These are phyloP conservation scores for Pseudopipra pipra DNA, from an alignment of 2,113 vertebrate species.

Conservation along the genomic window DNA sequence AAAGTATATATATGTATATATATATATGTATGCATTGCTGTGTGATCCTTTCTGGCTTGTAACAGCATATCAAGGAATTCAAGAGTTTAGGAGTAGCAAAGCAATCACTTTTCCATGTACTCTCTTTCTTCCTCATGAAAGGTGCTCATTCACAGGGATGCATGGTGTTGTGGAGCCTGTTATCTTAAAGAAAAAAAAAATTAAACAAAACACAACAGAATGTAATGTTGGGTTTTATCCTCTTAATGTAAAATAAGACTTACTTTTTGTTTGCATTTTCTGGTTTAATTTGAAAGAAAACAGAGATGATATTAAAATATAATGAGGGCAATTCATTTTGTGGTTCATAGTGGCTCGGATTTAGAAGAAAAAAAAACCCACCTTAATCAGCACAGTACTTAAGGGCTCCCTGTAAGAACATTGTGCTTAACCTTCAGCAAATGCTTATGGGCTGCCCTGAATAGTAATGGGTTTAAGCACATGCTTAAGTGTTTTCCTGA, in stretches of 20 bases:
- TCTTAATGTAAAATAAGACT: neutral
- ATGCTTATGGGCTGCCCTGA: neutral
- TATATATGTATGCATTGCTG: neutral
- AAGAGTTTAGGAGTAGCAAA: neutral
- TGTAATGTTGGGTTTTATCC: neutral
- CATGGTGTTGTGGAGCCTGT: neutral
- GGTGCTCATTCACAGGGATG: neutral
- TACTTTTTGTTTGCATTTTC: neutral
- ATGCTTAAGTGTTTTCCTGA: conserved; percentile 10
- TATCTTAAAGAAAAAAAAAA: neutral
- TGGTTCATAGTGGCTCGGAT: neutral
- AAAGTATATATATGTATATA: neutral
- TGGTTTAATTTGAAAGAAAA: conserved; percentile 2
- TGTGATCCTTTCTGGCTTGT: neutral
- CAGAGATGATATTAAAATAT: neutral
- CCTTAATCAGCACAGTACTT: neutral
- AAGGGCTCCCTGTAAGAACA: neutral
- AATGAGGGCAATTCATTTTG: neutral
- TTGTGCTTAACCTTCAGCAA: conserved; percentile 6
- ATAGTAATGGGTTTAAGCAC: conserved; percentile 25
- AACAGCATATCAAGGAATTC: neutral
- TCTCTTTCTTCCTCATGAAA: neutral
- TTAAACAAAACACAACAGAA: accelerated
- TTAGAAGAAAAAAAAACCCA: neutral
- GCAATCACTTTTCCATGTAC: neutral